Base-by-base conservation (phyloP, 2,797 vertebrate genomes). In the Emydoidea blandingii region DNA sequence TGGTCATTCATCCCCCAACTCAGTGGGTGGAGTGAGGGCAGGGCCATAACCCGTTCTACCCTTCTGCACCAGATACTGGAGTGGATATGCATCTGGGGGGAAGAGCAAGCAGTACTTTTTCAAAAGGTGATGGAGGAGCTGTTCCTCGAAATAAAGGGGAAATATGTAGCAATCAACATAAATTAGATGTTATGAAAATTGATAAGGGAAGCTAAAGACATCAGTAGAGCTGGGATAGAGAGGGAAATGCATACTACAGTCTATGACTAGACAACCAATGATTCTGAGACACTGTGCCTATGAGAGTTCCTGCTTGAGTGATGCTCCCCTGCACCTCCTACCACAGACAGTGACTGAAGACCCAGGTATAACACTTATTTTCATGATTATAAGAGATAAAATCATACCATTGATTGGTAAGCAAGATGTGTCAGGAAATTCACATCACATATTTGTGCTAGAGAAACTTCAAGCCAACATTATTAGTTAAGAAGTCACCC, bases 381-480 rank as follows among this genome's bases (percentile, higher is more conserved):
- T 49, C 25, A 29, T 9, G 44, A 47, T 49, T 78, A 31, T 29
- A 18, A 31, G 44, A 31, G 44, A 49, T 18, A 18, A 76, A 78
- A 78, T 78, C 27, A 31, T 31, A 49, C 8, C 25, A 78, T 49
- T 49, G 29, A 29, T 31, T 18, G 29, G 7, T 49, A 53, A 83
- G 87, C 4, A 90, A 81, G 53, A 47, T 72, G 21, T 23, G n/a
- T 41, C 21, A 41, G 23, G 0, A 91, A 94, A 93, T 78, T 1
- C 8, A 57, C 52, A n/a, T 91, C 86, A 7, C 37, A 83, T 81
- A 54, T 12, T 81, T 94, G 44, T 57, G 29, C 44, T 52, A 81
- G 84, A 92, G 19, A 80, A 6, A 89, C 81, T 91, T 88, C 49
- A 91, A 65, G 57, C 84, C 47, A 92, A 83, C 5, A 21, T 10